Conservation (phyloP, 92 coral and sea anemone species). For the Parazoanthus darwini region DNA sequence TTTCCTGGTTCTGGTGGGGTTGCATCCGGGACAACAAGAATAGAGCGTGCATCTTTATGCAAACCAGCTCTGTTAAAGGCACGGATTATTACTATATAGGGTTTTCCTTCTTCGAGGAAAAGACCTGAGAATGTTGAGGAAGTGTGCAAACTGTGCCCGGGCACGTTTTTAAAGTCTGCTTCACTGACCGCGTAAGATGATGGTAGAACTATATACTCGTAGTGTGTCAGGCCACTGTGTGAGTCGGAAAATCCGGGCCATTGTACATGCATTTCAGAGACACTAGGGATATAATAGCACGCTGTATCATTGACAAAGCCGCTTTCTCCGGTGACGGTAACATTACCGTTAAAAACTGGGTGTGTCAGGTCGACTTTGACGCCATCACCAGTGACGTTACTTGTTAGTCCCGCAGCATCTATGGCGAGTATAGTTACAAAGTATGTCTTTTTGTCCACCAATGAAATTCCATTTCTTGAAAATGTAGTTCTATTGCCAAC, state of each 20-base stretch:
- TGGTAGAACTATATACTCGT: conserved; percentile 71
- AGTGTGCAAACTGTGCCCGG: conserved; percentile 64
- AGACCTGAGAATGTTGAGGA: conserved; percentile 70
- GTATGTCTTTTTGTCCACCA: conserved; percentile 65
- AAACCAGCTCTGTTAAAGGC: conserved; percentile 79
- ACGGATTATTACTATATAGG: conserved; percentile 69
- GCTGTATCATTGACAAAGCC: conserved; percentile 59
- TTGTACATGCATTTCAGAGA: conserved; percentile 52
- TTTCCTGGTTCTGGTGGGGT: conserved; percentile 77
- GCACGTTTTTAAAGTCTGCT: conserved; percentile 65
- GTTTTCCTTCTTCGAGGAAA: conserved; percentile 57
- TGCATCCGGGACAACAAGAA: conserved; percentile 69
- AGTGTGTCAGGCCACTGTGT: conserved; percentile 75
- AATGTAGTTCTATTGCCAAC: conserved; percentile 67
- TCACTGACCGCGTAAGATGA: conserved; percentile 36
- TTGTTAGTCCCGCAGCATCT: conserved; percentile 72
- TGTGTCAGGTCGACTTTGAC: conserved; percentile 78
- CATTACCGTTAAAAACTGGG: conserved; percentile 81
- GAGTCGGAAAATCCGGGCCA: conserved; percentile 87
- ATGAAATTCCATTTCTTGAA: conserved; percentile 51
- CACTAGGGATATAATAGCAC: conserved; percentile 65
- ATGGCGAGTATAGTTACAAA: conserved; percentile 74
- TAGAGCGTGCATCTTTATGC: conserved; percentile 71
- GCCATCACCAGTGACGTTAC: conserved; percentile 73
- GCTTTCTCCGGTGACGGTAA: conserved; percentile 64